Evolutionary conservation across 2,113 vertebrate genomes (phyloP), one percentile per base, ranked within the genome.

Genomic region (Gobiocypris rarus): DNA sequence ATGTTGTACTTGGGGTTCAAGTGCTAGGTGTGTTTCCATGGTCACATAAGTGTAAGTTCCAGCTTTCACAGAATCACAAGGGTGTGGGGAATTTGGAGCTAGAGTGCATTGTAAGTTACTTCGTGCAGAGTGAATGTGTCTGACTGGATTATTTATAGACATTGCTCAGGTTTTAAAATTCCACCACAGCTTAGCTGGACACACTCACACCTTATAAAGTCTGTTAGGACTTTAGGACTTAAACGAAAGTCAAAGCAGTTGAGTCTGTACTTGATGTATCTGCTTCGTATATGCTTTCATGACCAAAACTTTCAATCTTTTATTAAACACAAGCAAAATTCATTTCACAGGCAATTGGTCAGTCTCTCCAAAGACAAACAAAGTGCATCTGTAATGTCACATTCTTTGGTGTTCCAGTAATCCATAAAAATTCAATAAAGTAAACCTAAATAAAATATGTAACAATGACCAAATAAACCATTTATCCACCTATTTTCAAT

Each of bases 291-390:
- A 78, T 54, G 50, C 87, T 92, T 81, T 84, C 54, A 88, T 86
- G 82, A 90, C 86, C 88, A 83, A 45, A 38, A 71, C 26, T 82
- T 85, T 50, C 45, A 81, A 65, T 78, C 52, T 81, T 75, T 93
- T 93, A 91, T 93, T 91, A 15, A 75, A 69, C 54, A 89, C 50
- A 13, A 52, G 85, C 82, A 87, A 84, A 86, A 48, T 79, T 81
- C 24, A 80, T 81, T 48, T 89, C 83, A 92, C 71, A 91, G 82
- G 82, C 74, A 91, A 92, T 86, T 54, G 38, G 0, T 54, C 61
- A 77, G 41, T 85, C 78, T 34, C 76, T 82, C 45, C 50, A 86
- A 87, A 86, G 43, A 48, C 81, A 81, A 63, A 69, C 9, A 56
- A 45, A 19, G 24, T 24, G 61, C 79, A 76, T 85, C 28, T 61